Evolutionary conservation across 2,797 vertebrate genomes (phyloP), one percentile per base, ranked within the genome.

Genomic region (Hozukius guyotensis): DNA sequence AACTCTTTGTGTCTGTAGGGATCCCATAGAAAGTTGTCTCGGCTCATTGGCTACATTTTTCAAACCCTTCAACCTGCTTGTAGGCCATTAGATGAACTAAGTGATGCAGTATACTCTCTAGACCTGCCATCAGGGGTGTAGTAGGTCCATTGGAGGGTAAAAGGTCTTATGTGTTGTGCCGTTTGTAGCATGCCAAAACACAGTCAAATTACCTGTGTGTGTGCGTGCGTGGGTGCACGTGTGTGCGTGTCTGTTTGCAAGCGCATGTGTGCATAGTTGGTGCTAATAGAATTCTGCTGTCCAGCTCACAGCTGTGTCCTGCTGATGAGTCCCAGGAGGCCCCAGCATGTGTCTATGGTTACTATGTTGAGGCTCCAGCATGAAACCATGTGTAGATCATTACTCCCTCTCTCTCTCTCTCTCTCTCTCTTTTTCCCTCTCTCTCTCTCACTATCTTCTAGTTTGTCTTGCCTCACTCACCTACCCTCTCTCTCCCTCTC

Each of bases 271-370:
- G 87, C 89, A 89, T 92, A 92, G 88, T 86, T 92, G 91, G 93
- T 94, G 92, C 92, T 96, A 96, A 96, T 95, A 95, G 92, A 96
- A 94, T 95, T 94, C 94, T 94, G 93, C 94, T 96, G 95, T 93
- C 94, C 94, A 89, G 93, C 92, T 87, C 95, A 96, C 95, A 96
- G 95, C 95, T 96, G 95, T 94, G 93, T 93, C 87, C 89, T 93
- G 92, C 94, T 96, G 95, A 96, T 96, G 94, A 96, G 94, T 95
- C 95, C 94, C 95, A 92, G 93, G 92, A 93, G 94, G 92, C 90
- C 89, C 81, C 90, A 87, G 92, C 95, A 95, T 96, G 94, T 96
- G 95, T 94, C 94, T 95, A 95, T 96, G 90, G 94, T 96, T 96
- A 96, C 95, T 93, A 91, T 94, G 93, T 94, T 93, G 92, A 95